A percentile compares a stretch with the other conserved stretches of the same genome.
phyloP scores from a whole-genome alignment of 2,888 invertebrate species.

The Fabriciana adippe region DNA sequence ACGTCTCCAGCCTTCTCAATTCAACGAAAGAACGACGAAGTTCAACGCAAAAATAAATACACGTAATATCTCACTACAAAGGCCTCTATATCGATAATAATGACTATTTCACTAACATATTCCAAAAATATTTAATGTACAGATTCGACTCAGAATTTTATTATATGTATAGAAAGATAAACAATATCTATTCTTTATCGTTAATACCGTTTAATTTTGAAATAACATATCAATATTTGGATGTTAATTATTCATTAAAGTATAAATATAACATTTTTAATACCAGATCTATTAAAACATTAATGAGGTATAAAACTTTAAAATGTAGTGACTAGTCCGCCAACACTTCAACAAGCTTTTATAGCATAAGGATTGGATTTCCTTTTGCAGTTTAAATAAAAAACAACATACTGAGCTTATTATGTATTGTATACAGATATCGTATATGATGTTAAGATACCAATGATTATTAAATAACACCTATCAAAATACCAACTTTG shows the following conservation, averaged over 20 bases:
- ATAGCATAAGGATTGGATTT: slow-evolving; percentile 12
- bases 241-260: background rate
- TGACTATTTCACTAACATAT: no score
- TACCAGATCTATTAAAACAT: slow-evolving; percentile 17
- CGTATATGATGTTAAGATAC: background rate
- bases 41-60: no score
- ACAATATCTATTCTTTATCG: no score
- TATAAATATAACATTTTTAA: slow-evolving; percentile 1
- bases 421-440: background rate
- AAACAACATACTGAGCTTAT: background rate
- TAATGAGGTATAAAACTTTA: background rate
- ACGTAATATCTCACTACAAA: no score
- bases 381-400: slow-evolving; percentile 4
- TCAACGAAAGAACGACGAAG: no score
- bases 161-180: no score
- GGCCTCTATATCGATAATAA: no score
- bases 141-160: no score
- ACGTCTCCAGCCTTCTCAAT: no score
- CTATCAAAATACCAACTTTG: background rate
- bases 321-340: slow-evolving; percentile 13
- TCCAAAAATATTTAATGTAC: no score
- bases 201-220: no score
- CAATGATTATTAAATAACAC: background rate
- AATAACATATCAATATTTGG: background rate
- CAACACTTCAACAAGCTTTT: slow-evolving; percentile 15